Percentiles rank a stretch among this genome's conserved stretches.
phyloP scores from a whole-genome alignment of 2,888 invertebrate species.

The Tetragonisca angustula region DNA sequence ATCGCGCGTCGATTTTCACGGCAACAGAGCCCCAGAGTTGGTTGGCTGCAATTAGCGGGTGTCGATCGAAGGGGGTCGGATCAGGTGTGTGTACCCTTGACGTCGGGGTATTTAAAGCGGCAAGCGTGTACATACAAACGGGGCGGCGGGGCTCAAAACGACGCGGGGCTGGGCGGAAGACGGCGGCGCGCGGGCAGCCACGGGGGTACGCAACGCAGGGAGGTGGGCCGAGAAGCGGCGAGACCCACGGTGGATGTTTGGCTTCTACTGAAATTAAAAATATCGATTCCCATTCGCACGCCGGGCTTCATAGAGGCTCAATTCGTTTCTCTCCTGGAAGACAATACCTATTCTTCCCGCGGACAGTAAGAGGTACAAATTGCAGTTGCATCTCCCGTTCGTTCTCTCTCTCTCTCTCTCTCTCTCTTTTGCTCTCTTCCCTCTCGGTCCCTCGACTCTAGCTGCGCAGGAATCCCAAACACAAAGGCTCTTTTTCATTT shows the following conservation, averaged over 20 bases:
- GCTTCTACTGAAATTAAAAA: constrained; percentile 84
- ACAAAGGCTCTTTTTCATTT: constrained; percentile 84
- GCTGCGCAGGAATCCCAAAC: constrained; percentile 79
- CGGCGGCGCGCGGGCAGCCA: constrained; percentile 14
- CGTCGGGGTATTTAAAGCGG: constrained; percentile 54
- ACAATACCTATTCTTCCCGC: constrained; percentile 83
- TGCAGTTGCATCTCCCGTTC: constrained; percentile 79
- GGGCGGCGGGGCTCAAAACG: constrained; percentile 53
- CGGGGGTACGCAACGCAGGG: constrained; percentile 31
- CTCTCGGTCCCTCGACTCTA: constrained; percentile 61
- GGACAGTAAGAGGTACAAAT: constrained; percentile 84
- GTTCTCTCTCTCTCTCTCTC: constrained; percentile 32
- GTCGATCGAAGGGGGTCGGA: constrained; percentile 34
- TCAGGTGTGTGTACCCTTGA: constrained; percentile 27
- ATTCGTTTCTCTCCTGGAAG: constrained; percentile 83
- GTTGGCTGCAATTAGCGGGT: constrained; percentile 56
- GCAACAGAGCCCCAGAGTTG: neutral
- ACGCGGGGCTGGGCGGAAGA: constrained; percentile 41
- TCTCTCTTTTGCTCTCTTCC: constrained; percentile 41
- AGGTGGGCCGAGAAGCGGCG: constrained; percentile 1
- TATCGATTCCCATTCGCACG: constrained; percentile 83
- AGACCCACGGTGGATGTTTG: constrained; percentile 78
- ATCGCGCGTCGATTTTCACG: constrained; percentile 14
- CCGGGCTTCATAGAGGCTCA: constrained; percentile 82
- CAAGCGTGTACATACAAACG: constrained; percentile 41